A percentile compares a stretch with the other conserved stretches of the same genome.
Conservation (phyloP, 1,140 invertebrate species). For the Macrostomum lignano region DNA sequence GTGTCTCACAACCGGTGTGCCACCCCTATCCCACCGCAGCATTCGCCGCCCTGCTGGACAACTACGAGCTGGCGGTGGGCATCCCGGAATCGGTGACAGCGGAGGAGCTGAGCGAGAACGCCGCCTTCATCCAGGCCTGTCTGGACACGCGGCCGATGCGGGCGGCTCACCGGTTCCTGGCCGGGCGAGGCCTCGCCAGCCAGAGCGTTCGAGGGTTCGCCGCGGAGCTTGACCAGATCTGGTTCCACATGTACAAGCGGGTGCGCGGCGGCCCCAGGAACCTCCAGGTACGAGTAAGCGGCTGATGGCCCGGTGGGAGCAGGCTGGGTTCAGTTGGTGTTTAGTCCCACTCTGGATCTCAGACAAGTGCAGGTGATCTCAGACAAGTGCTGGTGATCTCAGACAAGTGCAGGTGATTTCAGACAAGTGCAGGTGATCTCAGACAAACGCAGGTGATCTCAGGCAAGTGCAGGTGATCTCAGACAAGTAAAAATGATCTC, state of each 20-base stretch:
- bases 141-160: slow-evolving; percentile 10
- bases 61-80: slow-evolving; percentile 11
- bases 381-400: too few species aligned
- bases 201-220: not conserved
- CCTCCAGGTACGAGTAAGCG: not conserved
- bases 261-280: not conserved
- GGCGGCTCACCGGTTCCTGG: slow-evolving; percentile 9
- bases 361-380: too few species aligned
- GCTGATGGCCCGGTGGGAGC: not conserved
- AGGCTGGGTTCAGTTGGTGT: not conserved
- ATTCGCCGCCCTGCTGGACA: slow-evolving; percentile 12
- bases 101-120: slow-evolving; percentile 9
- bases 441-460: too few species aligned
- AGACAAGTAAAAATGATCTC: too few species aligned
- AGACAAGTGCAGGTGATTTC: too few species aligned
- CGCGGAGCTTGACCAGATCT: not conserved
- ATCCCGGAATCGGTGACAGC: slow-evolving; percentile 8
- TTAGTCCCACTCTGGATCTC: not conserved
- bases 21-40: too few species aligned
- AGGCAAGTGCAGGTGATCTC: too few species aligned
- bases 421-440: too few species aligned
- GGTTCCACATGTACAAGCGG: not conserved
- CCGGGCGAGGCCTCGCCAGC: slow-evolving; percentile 8
- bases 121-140: slow-evolving; percentile 10
- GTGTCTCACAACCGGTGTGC: too few species aligned